Base-by-base conservation (phyloP, 2,888 invertebrate species). In the Heteromyza rotundicornis region DNA sequence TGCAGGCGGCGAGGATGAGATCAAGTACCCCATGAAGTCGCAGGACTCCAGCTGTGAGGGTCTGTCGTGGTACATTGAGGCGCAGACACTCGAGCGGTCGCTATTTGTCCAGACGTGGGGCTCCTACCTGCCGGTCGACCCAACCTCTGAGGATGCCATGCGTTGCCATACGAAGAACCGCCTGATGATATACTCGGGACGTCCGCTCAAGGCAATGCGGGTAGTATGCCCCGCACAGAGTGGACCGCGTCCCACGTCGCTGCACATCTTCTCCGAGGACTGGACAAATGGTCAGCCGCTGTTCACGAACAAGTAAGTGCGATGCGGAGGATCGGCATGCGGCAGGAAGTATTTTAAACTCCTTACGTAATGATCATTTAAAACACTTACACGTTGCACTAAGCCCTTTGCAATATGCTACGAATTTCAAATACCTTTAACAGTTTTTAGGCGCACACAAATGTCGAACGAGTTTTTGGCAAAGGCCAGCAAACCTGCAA, bases 91-190 rank as follows among this genome's bases (percentile, higher is more conserved):
- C 65, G 93, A 93, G 78, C 88, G 91, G 55, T 92, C 92, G 44
- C 86, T 94, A 60, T 94, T 92, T 79, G 85, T 94, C 62, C 86
- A 93, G 68, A 92, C 92, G 49, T 93, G 93, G 93, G 94, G 94
- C 51, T 89, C 89, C 68, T 89, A 91, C 75, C 79, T 93, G 68
- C 87, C 89, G 1, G 82, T 88, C 17, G 88, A 89, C 70, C 87
- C 89, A 1, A 83, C 87, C 5, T 82, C 85, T 0, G 86, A 87
- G 63, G 90, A 89, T 69, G 85, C 88, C 2, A 86, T 87, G 64
- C 86, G 89, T 64, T 94, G 94, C 78, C 89, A 89, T 59, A 93
- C 93, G 16, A 84, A 87, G 70, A 94, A 94, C 81, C 86, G 94
- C 35, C 85, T 95, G 61, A 87, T 95, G 67, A 87, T 95, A 49